Percentiles rank a stretch among this genome's conserved stretches.
Evolutionary conservation across 2,113 vertebrate genomes (phyloP).

Genomic region (Cryptomyrus ogoouensis): DNA sequence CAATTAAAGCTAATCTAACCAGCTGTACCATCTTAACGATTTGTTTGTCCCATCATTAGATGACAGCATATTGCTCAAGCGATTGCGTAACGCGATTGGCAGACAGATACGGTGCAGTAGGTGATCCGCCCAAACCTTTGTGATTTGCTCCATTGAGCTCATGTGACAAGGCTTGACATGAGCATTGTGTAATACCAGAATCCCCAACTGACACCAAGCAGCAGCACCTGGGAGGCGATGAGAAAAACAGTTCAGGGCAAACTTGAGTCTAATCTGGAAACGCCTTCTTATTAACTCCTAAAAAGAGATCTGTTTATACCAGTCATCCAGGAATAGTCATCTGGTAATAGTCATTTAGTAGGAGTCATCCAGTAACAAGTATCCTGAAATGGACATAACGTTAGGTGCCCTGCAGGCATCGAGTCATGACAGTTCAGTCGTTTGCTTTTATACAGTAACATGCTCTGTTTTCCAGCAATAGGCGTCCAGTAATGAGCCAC

Average conservation of each 20-base stretch:
- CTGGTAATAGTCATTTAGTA: background rate
- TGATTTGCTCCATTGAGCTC: background rate
- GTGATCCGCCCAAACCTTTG: background rate
- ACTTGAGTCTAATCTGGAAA: background rate
- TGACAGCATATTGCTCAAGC: background rate
- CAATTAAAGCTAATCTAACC: background rate
- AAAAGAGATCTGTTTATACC: background rate
- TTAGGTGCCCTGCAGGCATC: background rate
- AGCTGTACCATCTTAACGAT: background rate
- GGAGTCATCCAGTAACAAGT: background rate
- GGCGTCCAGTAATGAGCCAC: background rate
- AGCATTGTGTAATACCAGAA: background rate
- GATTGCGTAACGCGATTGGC: background rate
- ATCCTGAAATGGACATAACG: background rate
- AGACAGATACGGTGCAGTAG: background rate
- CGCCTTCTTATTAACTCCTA: background rate
- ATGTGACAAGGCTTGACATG: background rate
- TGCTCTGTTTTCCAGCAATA: background rate
- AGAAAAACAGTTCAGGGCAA: background rate
- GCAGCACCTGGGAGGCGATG: background rate
- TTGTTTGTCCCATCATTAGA: background rate
- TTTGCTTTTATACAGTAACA: background rate
- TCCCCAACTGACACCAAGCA: background rate
- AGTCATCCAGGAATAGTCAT: background rate
- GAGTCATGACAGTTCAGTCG: background rate